Evolutionary conservation across 2,797 vertebrate species (phyloP).

Genomic region (Enteromius viviparus): DNA sequence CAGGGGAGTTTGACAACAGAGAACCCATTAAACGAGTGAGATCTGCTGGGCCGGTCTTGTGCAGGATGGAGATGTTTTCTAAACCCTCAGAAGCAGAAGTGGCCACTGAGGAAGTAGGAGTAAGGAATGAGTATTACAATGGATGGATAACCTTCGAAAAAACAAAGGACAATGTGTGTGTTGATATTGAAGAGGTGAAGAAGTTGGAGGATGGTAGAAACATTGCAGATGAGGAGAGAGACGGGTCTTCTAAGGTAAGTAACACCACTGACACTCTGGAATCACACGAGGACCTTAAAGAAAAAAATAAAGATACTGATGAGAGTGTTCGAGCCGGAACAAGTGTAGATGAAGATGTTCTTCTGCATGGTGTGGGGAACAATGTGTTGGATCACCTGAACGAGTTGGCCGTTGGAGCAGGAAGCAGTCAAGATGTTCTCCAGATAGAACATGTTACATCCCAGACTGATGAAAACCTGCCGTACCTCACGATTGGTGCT

Average conservation of each 20-base stretch:
- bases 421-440: background rate
- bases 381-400: background rate
- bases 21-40: conserved; percentile 63
- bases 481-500: conserved; percentile 75
- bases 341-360: background rate
- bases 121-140: conserved; percentile 29
- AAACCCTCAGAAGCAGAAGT: background rate
- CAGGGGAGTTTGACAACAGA: conserved; percentile 18
- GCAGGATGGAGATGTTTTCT: conserved; percentile 46
- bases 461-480: conserved; percentile 56
- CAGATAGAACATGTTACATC: background rate
- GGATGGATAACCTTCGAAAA: conserved; percentile 41
- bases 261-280: conserved; percentile 6
- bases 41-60: conserved; percentile 74
- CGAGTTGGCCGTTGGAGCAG: background rate
- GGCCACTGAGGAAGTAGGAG: background rate
- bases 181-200: background rate
- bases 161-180: background rate
- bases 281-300: background rate
- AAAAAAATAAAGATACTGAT: background rate
- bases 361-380: background rate
- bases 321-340: background rate
- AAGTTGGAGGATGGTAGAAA: background rate
- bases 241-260: background rate
- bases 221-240: background rate